Evolutionary conservation across 2,113 vertebrate species (phyloP).

Genomic region (human (Homo sapiens)): DNA sequence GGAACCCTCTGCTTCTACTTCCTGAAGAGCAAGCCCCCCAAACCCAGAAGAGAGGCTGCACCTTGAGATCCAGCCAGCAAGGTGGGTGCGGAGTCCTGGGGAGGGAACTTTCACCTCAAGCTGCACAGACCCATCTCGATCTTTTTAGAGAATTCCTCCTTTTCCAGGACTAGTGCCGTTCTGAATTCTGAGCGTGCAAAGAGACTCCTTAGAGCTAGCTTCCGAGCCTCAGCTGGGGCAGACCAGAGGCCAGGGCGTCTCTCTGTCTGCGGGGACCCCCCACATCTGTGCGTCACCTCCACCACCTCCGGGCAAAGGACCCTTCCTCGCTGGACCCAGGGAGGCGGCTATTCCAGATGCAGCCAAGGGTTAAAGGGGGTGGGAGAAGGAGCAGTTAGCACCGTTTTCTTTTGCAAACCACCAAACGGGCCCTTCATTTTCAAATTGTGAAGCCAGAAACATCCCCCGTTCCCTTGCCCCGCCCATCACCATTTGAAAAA

Average conservation of each 20-base stretch:
- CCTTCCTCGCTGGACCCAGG: neutral
- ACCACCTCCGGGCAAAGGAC: neutral
- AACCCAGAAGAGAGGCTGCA: neutral
- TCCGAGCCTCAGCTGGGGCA: neutral
- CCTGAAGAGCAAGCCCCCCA: neutral
- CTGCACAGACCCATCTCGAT: neutral
- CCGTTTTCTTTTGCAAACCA: neutral
- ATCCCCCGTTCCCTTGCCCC: too few species aligned
- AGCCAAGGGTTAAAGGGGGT: neutral
- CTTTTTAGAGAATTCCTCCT: neutral
- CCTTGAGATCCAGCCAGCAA: neutral
- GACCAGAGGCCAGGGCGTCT: neutral
- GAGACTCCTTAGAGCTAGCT: neutral
- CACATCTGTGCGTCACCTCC: neutral
- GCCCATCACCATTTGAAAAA: neutral
- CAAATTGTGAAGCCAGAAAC: neutral
- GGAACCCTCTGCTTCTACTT: neutral
- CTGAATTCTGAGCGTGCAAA: neutral
- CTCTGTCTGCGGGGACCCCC: neutral
- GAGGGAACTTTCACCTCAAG: neutral
- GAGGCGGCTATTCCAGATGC: neutral
- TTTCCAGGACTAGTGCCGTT: neutral
- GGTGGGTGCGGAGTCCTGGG: neutral
- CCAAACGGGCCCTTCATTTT: constrained; percentile 1
- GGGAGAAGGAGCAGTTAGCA: neutral